phyloP scores from a whole-genome alignment of 2,797 vertebrate species.

The Tolypeutes matacus region DNA sequence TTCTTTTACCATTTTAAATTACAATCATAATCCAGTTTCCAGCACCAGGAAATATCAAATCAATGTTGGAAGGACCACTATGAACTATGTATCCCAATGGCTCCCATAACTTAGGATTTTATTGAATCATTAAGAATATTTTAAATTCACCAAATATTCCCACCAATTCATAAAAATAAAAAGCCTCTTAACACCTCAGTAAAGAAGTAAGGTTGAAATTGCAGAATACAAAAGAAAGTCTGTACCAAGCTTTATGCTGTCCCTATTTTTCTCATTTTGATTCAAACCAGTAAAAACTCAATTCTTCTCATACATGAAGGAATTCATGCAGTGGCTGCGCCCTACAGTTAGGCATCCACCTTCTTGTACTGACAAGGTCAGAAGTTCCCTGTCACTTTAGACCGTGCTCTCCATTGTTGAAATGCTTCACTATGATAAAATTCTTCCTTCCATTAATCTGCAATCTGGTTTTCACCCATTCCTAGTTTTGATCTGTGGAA shows the following conservation, averaged over 20 bases:
- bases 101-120: background rate
- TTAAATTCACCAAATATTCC: background rate
- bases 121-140: background rate
- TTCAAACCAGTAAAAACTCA: background rate
- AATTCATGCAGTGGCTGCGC: background rate
- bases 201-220: background rate
- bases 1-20: background rate
- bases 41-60: background rate
- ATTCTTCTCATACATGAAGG: background rate
- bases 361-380: rapidly evolving
- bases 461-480: background rate
- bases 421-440: background rate
- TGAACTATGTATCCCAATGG: background rate
- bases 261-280: background rate
- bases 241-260: background rate
- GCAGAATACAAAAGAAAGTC: background rate
- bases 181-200: background rate
- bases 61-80: background rate
- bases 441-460: background rate
- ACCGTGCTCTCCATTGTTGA: background rate
- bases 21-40: background rate
- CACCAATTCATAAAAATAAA: background rate
- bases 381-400: background rate
- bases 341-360: background rate
- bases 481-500: background rate